Evolutionary conservation across 2,888 invertebrate species (phyloP), one percentile per base, ranked within the genome.

Genomic region (Drosophila histrio): DNA sequence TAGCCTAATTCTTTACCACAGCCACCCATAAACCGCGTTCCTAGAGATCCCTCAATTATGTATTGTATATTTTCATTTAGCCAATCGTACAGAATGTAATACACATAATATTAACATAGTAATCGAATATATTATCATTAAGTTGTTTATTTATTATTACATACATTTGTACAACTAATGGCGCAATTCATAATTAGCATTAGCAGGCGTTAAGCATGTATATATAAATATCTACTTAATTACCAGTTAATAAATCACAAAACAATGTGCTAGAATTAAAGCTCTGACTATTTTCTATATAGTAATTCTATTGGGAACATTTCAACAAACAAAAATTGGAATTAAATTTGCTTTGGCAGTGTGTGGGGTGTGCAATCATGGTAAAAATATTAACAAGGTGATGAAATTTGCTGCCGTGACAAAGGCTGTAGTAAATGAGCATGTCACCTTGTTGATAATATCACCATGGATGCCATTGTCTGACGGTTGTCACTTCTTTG

Each of bases 91-190:
- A 67, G 65, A 32, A 63, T 61, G 59, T 66, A 56, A 61, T 22
- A 57, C 43, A 56, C 24, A 56, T 21, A 21, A 41, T 43, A 52
- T 21, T 52, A 58, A 72, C 30, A 76, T 76, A 72, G 66, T 39
- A 66, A 72, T 71, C 60, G 65, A 78, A 75, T 70, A 64, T 19
- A 47, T 60, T 69, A 69, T 47, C 11, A 47, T 54, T 82, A 82
- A 67, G 85, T 72, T 81, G 85, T 87, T 83, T 87, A 83, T 83
- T 82, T 83, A 83, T 82, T 83, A 83, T 83, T 82, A 77, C 70
- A 77, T 69, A 62, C 50, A 72, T 63, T 59, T 72, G 70, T 81
- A 68, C 54, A 68, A 60, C 56, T 60, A 76, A 65, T 63, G 75
- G 66, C 79, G 73, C 60, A 82, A 60, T 68, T 74, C 63, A 63